phyloP scores from a whole-genome alignment of 2,113 vertebrate species.

The Cairina moschata region DNA sequence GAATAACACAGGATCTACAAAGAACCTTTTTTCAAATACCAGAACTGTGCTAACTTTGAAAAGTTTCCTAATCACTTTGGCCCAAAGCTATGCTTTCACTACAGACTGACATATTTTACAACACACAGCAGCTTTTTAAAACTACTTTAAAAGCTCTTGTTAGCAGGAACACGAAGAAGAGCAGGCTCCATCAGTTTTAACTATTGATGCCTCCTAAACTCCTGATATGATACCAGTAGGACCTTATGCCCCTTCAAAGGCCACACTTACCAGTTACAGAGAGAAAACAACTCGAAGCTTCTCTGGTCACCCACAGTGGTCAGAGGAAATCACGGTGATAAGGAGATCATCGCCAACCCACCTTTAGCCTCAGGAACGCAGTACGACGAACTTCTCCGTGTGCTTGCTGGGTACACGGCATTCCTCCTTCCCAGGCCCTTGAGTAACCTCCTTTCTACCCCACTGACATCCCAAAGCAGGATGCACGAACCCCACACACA shows the following conservation, averaged over 20 bases:
- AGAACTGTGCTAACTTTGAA: neutral
- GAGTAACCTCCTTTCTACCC: neutral
- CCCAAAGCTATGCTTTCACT: neutral
- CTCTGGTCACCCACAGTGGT: neutral
- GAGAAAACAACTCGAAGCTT: neutral
- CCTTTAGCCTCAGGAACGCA: neutral
- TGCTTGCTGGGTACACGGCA: accelerated
- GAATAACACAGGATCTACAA: neutral
- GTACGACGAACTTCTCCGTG: accelerated
- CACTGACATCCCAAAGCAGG: neutral
- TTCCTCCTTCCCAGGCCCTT: neutral
- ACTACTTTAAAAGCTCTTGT: neutral
- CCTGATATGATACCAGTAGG: neutral
- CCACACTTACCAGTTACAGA: neutral
- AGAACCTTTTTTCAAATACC: neutral
- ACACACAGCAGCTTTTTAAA: neutral
- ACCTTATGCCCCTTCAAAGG: neutral
- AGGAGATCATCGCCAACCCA: neutral
- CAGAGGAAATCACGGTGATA: neutral
- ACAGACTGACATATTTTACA: neutral
- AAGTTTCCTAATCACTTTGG: neutral
- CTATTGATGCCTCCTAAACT: neutral
- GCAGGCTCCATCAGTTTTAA: neutral
- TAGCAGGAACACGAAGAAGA: neutral
- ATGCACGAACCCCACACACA: neutral